These are phyloP conservation scores for Sylvilagus bachmani DNA, from an alignment of 2,113 vertebrate genomes.

Conservation along the genomic window DNA sequence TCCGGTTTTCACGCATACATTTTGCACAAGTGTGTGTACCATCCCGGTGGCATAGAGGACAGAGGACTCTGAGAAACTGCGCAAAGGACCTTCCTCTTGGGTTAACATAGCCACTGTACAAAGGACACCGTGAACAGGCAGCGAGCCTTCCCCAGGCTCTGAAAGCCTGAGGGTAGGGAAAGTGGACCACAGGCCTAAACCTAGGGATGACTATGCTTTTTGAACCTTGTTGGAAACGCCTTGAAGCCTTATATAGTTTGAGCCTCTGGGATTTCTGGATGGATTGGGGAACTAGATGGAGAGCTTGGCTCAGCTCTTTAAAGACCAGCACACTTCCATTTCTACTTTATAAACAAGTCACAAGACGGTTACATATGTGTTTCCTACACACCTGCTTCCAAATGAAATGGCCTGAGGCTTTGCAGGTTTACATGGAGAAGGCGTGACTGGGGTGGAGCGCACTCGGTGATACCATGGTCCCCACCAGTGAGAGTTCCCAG, in stretches of 20 bases:
- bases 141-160: neutral
- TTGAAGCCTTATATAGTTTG: neutral
- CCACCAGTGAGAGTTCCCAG: neutral
- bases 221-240: neutral
- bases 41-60: neutral
- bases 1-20: conserved; percentile 20
- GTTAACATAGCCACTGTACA: neutral
- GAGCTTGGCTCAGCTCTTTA: neutral
- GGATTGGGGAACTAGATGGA: neutral
- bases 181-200: neutral
- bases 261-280: neutral
- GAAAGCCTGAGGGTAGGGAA: neutral
- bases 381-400: neutral
- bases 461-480: neutral
- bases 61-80: neutral
- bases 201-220: neutral
- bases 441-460: neutral
- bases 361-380: neutral
- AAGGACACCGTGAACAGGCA: neutral
- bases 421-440: neutral
- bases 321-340: neutral
- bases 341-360: conserved; percentile 39
- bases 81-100: neutral
- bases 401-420: neutral
- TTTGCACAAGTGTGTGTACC: neutral